A percentile compares a stretch with the other conserved stretches of the same genome.
Conservation (phyloP, 2,888 invertebrate genomes). For the Sceliomorpha sp. region DNA sequence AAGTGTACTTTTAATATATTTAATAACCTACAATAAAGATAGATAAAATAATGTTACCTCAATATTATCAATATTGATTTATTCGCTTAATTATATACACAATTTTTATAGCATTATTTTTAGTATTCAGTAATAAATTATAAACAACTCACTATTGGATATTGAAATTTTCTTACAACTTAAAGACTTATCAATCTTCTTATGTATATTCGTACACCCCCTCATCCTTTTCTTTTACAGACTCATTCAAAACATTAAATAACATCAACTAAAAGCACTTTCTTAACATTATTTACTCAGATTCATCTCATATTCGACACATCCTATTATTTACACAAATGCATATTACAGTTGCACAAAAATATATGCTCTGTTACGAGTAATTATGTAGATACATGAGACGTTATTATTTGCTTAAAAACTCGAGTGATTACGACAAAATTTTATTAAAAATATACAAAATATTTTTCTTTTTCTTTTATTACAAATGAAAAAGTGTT, state of each 20-base stretch:
- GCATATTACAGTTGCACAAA: slow-evolving; percentile 64
- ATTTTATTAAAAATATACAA: no score
- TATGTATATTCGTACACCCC: slow-evolving; percentile 23
- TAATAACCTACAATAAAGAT: slow-evolving; percentile 49
- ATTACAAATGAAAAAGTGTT: no score
- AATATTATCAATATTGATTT: slow-evolving; percentile 50
- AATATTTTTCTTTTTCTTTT: no score
- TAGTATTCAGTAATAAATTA: slow-evolving; percentile 71
- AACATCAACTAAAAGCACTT: slow-evolving; percentile 33
- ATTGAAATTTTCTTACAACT: slow-evolving; percentile 54
- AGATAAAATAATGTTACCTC: slow-evolving; percentile 50
- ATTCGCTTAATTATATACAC: slow-evolving; percentile 59
- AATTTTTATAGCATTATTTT: slow-evolving; percentile 45
- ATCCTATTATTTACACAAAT: slow-evolving; percentile 70
- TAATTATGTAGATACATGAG: slow-evolving; percentile 6
- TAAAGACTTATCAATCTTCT: slow-evolving; percentile 17
- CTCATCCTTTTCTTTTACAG: slow-evolving; percentile 19
- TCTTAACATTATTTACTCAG: slow-evolving; percentile 28
- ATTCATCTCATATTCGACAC: slow-evolving; percentile 46
- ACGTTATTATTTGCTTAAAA: no score
- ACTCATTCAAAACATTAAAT: slow-evolving; percentile 31
- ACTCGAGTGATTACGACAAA: no score
- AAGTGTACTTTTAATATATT: slow-evolving; percentile 47
- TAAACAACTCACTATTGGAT: slow-evolving; percentile 70
- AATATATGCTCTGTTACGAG: slow-evolving; percentile 13